Conservation (phyloP, 2,797 vertebrate species). For the Malurus splendens region DNA sequence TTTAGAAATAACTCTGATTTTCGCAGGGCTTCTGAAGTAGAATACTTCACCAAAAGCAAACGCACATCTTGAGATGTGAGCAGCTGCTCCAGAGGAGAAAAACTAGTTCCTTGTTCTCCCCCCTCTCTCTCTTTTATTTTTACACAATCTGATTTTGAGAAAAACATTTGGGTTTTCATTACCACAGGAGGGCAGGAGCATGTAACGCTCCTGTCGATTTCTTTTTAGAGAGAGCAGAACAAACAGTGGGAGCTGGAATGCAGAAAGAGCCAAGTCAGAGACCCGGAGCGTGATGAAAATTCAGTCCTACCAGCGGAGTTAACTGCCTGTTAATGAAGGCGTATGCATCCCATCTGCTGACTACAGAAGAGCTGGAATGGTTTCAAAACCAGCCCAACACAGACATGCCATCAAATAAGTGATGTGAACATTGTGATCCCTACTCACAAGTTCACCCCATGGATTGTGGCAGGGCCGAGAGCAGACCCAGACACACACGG, state of each 20-base stretch:
- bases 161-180: not conserved
- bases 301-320: not conserved
- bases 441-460: not conserved
- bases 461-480: accelerated
- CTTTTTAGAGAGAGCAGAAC: not conserved
- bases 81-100: not conserved
- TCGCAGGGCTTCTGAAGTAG: not conserved
- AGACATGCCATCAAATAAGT: not conserved
- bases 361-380: constrained; percentile 31
- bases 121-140: not conserved
- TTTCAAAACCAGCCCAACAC: constrained; percentile 39
- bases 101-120: not conserved
- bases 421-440: not conserved
- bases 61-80: not conserved
- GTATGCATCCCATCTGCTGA: constrained; percentile 56
- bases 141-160: not conserved
- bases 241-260: constrained; percentile 22
- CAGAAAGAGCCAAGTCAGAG: constrained; percentile 42
- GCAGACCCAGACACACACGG: not conserved
- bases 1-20: not conserved
- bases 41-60: not conserved
- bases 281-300: constrained; percentile 10
- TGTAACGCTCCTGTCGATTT: not conserved
- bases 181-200: constrained; percentile 56
- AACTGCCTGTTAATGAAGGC: constrained; percentile 55